phyloP scores from a whole-genome alignment of 2,797 vertebrate species.

The Acridotheres tristis region DNA sequence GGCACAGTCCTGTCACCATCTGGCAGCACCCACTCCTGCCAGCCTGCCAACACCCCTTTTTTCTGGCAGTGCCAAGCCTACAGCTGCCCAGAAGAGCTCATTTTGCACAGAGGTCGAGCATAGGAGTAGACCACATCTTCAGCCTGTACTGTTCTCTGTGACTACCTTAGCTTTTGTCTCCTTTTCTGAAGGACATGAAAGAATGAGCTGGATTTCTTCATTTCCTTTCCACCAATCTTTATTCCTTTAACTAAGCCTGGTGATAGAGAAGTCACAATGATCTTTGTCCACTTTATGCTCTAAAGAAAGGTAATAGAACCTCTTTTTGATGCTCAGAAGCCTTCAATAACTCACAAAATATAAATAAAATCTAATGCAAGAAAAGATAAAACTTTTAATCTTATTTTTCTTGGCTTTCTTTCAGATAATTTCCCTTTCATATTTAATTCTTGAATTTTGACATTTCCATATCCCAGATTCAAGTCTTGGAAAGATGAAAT shows the following conservation, averaged over 20 bases:
- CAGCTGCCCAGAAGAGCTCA: background rate
- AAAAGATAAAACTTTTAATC: background rate
- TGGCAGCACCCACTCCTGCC: background rate
- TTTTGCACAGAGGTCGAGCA: accelerated
- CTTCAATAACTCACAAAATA: background rate
- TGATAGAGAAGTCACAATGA: background rate
- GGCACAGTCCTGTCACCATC: background rate
- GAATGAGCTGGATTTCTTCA: background rate
- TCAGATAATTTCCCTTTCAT: background rate
- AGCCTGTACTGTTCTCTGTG: background rate
- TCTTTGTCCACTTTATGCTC: background rate
- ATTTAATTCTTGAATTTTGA: background rate
- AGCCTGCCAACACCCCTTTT: background rate
- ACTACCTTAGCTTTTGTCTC: background rate
- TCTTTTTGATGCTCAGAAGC: background rate
- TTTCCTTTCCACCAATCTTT: background rate
- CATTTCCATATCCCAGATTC: background rate
- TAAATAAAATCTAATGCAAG: background rate
- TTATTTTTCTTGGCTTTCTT: background rate
- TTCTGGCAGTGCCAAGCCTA: background rate
- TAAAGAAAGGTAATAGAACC: background rate
- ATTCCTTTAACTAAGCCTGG: background rate
- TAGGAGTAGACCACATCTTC: accelerated
- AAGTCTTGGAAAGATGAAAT: background rate
- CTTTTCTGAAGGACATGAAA: background rate